Percentiles rank a stretch among this genome's conserved stretches.
Conservation (phyloP, 2,888 invertebrate species). For the Dasypogon diadema region DNA sequence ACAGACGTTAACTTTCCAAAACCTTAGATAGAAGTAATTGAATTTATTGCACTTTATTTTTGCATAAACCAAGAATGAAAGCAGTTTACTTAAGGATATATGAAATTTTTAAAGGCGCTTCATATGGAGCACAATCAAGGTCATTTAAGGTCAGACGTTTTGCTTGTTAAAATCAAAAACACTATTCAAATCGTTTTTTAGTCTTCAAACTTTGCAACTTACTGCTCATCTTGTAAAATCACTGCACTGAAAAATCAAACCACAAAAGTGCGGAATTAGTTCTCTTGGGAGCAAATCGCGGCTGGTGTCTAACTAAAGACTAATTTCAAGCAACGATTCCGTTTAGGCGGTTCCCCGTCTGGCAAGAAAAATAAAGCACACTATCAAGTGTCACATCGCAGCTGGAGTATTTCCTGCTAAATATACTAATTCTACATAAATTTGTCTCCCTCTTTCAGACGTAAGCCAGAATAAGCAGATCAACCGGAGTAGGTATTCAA, state of each 20-base stretch:
- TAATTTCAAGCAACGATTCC: background rate
- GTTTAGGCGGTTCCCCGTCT: constrained; percentile 23
- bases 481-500: background rate
- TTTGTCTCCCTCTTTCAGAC: constrained; percentile 2
- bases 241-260: constrained; percentile 30
- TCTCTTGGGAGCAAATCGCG: constrained; percentile 25
- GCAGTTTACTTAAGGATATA: background rate
- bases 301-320: constrained; percentile 25
- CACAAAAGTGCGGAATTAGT: background rate
- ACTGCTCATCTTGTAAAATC: constrained; percentile 46
- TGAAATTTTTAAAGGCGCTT: background rate
- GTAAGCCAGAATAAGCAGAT: background rate
- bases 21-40: background rate
- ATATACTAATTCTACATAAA: constrained; percentile 16
- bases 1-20: constrained; percentile 6
- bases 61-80: background rate
- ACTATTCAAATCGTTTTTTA: constrained; percentile 4
- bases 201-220: constrained; percentile 24
- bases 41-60: background rate
- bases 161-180: constrained; percentile 24
- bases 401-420: constrained; percentile 38
- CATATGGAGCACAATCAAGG: constrained; percentile 9
- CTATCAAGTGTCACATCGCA: constrained; percentile 48
- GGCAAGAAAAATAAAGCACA: constrained; percentile 38
- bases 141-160: constrained; percentile 43